Base-by-base conservation (phyloP, 2,113 vertebrate genomes). In the Vulpes lagopus region DNA sequence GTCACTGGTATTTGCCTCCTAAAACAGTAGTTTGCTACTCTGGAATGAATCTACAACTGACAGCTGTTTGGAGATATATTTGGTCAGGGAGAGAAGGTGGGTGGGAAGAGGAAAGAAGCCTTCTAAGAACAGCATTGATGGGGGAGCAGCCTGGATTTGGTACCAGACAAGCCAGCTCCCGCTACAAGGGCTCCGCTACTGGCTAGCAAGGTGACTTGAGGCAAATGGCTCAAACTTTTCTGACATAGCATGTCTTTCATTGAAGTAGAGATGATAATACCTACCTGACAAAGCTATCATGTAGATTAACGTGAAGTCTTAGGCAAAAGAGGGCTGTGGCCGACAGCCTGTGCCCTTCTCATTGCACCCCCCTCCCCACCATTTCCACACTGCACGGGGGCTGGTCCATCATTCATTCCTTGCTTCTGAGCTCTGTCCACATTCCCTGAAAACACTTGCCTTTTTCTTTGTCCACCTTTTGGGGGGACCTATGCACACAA, bases 371-470 rank as follows among this genome's bases (percentile, higher is more conserved):
- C 9, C 8, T 30, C 51, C n/a, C 51, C 20, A 60, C 65, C 6
- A n/a, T 11, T 14, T 27, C 25, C 81, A 0, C 1, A 32, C 51
- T 3, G 3, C 3, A 4, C 1, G 0, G 1, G 59, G 19, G 30
- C 53, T 90, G 57, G 65, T 57, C 35, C 51, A 59, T 49, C 49
- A 74, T 73, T 65, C 14, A 8, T 1, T 49, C 49, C 35, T 93
- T 23, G 65, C 4, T 65, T 64, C 59, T 43, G 86, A 86, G 23
- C 49, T 95, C 83, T 79, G 51, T 38, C n/a, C 17, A 67, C 17
- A 51, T 49, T 16, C 11, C 64, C 49, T 1, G 43, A 38, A 51
- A 67, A 73, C 0, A 32, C 2, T 1, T 78, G 35, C 11, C 30
- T 43, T 43, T 43, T 43, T 43, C n/a, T 11, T 80, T 51, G 62